A percentile compares a stretch with the other conserved stretches of the same genome.
These are phyloP conservation scores for Drosophila falleni DNA, from an alignment of 2,888 invertebrate species.

Conservation along the genomic window DNA sequence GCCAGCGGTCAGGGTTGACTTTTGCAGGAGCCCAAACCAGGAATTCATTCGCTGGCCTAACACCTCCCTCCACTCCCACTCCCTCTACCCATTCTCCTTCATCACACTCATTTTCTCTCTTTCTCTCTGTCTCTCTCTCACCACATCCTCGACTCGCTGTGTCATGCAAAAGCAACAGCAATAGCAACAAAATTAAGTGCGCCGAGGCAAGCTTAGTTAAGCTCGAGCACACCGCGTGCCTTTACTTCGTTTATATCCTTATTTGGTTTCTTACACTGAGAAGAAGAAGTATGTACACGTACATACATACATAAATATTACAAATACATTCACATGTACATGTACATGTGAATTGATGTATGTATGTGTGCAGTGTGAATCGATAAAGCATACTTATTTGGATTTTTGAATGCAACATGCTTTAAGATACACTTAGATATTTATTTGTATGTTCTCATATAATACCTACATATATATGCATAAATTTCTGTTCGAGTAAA, in stretches of 20 bases:
- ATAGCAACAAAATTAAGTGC: slow-evolving; percentile 64
- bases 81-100: neutral
- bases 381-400: slow-evolving; percentile 81
- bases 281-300: slow-evolving; percentile 34
- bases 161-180: slow-evolving; percentile 53
- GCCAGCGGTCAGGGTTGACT: slow-evolving; percentile 77
- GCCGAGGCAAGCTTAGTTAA: slow-evolving; percentile 58
- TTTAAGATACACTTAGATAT: slow-evolving; percentile 58
- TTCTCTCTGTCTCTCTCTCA: slow-evolving; percentile 4
- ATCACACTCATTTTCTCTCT: neutral
- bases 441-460: slow-evolving; percentile 27
- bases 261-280: slow-evolving; percentile 52
- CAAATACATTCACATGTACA: slow-evolving; percentile 4
- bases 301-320: neutral
- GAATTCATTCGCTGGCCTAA: slow-evolving; percentile 16
- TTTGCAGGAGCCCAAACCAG: slow-evolving; percentile 60
- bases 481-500: neutral
- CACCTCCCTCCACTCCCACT: neutral
- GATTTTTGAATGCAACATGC: slow-evolving; percentile 79
- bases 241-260: slow-evolving; percentile 70
- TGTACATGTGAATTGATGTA: slow-evolving; percentile 18
- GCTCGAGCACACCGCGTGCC: slow-evolving; percentile 53
- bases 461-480: slow-evolving; percentile 13
- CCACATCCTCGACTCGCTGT: slow-evolving; percentile 4
- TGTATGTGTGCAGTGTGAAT: slow-evolving; percentile 41